Evolutionary conservation across 2,888 invertebrate species (phyloP), one percentile per base, ranked within the genome.

Genomic region (Colletes collaris): DNA sequence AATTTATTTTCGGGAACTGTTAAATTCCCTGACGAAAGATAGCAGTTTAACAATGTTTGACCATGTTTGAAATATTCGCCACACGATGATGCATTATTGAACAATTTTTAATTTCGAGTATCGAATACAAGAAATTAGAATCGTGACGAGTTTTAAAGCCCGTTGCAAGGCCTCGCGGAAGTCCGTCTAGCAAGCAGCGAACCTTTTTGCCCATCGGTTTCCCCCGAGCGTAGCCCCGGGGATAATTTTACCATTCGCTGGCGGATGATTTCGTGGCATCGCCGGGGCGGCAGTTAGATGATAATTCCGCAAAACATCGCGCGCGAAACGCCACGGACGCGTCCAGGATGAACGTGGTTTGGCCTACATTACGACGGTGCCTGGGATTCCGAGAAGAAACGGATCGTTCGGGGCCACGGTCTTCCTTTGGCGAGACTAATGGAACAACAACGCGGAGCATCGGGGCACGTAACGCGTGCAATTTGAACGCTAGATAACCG

Each of bases 371-470:
- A 55, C 67, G 63, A 27, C 60, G 60, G 70, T 16, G 49, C 40
- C 44, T 3, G 1, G 46, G 71, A 19, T 84, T 78, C 77, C 73
- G 8, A 59, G 81, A 74, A 76, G 71, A 58, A 78, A 19, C 76
- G 71, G 68, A 74, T 76, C 67, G 73, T 58, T 46, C 4, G 71
- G 37, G 16, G 63, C 52, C 63, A 49, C 65, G 50, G 49, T 74
- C 63, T 75, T 66, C 71, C 66, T 79, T 70, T 44, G 65, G 66
- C 74, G 74, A 71, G 73, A 66, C 74, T 82, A 79, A 83, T 82
- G 82, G 76, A 66, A 64, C 68, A 78, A 70, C 79, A 53, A 74
- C 68, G 65, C 11, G 55, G 64, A 59, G 27, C 27, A 52, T 62
- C 60, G 68, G 27, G 44, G 49, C 67, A 66, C 74, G 70, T 81